phyloP scores from a whole-genome alignment of 2,113 vertebrate genomes.

The Coreoperca whiteheadi region DNA sequence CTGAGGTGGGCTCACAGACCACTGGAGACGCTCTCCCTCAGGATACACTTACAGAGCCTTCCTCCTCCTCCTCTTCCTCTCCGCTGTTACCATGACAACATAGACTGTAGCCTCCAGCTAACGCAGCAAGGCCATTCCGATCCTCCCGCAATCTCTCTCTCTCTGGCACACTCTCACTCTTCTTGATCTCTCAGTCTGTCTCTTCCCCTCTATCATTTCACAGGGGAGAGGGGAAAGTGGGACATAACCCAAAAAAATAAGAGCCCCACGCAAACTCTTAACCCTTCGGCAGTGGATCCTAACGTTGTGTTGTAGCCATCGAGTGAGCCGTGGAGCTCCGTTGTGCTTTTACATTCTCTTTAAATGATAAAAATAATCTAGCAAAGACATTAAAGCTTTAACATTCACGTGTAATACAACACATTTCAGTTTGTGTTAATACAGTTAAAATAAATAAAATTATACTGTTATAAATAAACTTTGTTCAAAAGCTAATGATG shows the following conservation, averaged over 20 bases:
- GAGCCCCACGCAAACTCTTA: conserved; percentile 31
- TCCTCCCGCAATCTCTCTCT: conserved; percentile 33
- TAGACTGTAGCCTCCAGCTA: conserved; percentile 76
- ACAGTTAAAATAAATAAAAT: not conserved
- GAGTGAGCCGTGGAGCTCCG: not conserved
- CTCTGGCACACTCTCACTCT: conserved; percentile 33
- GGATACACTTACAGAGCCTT: conserved; percentile 55
- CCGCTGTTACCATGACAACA: conserved; percentile 84
- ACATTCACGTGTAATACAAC: not conserved
- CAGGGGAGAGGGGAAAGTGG: conserved; percentile 66
- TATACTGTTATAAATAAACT: not conserved
- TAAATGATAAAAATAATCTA: not conserved
- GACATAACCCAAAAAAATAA: conserved; percentile 56
- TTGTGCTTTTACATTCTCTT: not conserved
- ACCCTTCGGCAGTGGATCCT: conserved; percentile 17
- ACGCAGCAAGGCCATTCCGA: conserved; percentile 64
- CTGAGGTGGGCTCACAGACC: conserved; percentile 68
- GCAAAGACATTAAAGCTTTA: not conserved
- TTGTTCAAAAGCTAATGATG: not conserved
- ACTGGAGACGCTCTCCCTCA: conserved; percentile 68
- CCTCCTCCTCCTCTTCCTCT: conserved; percentile 43
- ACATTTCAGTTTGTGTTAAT: not conserved
- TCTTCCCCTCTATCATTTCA: conserved; percentile 45
- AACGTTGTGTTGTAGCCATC: not conserved
- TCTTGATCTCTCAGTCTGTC: conserved; percentile 57